Conservation (phyloP, 2,113 vertebrate species). For the Platanista minor region DNA sequence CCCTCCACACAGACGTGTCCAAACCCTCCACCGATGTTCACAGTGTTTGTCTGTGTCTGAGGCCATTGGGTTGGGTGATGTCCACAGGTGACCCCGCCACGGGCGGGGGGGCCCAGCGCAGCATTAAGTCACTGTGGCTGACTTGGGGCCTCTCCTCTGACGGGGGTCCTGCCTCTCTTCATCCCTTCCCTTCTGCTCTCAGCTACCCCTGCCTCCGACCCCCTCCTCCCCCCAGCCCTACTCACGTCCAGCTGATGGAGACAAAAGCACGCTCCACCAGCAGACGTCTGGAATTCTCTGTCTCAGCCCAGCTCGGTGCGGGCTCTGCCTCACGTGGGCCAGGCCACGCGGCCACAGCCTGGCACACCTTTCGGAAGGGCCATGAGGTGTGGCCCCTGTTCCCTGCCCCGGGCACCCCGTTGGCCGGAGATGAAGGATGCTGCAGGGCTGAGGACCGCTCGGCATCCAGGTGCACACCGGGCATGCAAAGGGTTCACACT, state of each 20-base stretch:
- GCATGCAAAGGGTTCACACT: fast-evolving
- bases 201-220: neutral
- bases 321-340: neutral
- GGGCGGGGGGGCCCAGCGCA: neutral
- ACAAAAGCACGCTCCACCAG: neutral
- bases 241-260: neutral
- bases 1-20: neutral
- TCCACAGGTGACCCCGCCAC: neutral
- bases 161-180: fast-evolving
- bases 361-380: neutral
- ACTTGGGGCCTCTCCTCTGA: neutral
- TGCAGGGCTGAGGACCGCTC: neutral
- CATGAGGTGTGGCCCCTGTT: neutral
- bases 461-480: neutral
- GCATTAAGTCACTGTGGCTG: neutral
- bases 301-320: neutral
- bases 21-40: neutral
- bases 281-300: neutral
- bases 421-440: neutral
- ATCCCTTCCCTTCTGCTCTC: neutral
- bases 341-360: neutral
- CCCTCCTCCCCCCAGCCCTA: neutral
- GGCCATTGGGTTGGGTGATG: neutral
- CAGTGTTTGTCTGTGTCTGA: neutral
- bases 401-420: fast-evolving